Percentiles rank a stretch among this genome's conserved stretches.
phyloP scores from a whole-genome alignment of 1,140 invertebrate species.

The Leptonema lineaticorne region DNA sequence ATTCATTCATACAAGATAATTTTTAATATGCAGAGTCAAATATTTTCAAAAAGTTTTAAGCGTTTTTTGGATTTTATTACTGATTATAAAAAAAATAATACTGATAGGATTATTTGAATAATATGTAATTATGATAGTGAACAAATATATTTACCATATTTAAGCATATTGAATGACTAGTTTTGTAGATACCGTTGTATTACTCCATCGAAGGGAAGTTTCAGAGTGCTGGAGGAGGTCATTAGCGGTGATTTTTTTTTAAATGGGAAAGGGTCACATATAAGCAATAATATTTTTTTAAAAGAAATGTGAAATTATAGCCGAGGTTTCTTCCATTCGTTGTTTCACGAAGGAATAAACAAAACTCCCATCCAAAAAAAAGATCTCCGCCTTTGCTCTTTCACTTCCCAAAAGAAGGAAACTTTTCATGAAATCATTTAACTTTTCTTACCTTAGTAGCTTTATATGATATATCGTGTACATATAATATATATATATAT shows the following conservation, averaged over 20 bases:
- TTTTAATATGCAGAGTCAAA: conserved; percentile 28
- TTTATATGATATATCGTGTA: conserved; percentile 21
- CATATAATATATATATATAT: conserved; percentile 4
- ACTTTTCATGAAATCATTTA: conserved; percentile 31
- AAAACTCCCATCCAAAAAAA: conserved; percentile 1
- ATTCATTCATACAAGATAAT: conserved; percentile 26
- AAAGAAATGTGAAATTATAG: conserved; percentile 7
- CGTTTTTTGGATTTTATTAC: conserved; percentile 38
- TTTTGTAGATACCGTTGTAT: conserved; percentile 37
- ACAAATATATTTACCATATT: conserved; percentile 35
- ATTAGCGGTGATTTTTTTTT: neutral
- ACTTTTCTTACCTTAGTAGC: conserved; percentile 41
- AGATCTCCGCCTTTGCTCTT: conserved; percentile 20
- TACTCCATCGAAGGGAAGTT: conserved; percentile 13
- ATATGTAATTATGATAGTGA: conserved; percentile 21
- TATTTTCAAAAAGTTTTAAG: conserved; percentile 40
- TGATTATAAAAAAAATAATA: conserved; percentile 29
- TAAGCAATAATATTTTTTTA: conserved; percentile 40
- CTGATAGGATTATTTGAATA: conserved; percentile 35
- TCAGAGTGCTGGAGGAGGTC: conserved; percentile 10
- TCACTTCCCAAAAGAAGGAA: conserved; percentile 15
- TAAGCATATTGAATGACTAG: conserved; percentile 40
- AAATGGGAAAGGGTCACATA: conserved; percentile 27
- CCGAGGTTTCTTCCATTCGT: conserved; percentile 1
- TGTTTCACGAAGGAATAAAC: too few relatives aligned